Conservation (phyloP, 1,140 invertebrate genomes). For the Lasioglossum albipes region DNA sequence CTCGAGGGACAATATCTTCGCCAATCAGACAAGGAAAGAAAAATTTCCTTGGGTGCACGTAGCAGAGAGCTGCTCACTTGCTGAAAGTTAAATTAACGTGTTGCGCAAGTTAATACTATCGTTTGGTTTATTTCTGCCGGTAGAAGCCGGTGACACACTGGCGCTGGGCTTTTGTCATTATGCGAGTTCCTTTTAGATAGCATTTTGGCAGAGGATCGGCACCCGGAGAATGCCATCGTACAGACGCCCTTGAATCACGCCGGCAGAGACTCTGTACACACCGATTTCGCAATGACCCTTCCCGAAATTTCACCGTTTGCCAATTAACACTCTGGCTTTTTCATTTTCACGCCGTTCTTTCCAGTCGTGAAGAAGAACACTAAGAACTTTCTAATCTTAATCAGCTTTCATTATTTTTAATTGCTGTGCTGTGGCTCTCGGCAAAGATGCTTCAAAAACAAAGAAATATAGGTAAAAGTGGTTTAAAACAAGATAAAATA, state of each 20-base stretch:
- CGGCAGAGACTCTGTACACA: too few species aligned
- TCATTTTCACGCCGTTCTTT: too few species aligned
- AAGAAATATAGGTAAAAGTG: too few species aligned
- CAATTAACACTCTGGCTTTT: background rate
- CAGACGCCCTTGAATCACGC: conserved; percentile 15
- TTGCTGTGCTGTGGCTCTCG: too few species aligned
- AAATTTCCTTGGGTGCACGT: background rate
- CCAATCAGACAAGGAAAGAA: background rate
- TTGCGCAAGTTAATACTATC: conserved; percentile 25
- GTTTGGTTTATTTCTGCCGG: conserved; percentile 38
- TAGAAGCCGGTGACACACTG: background rate
- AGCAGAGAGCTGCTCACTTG: background rate
- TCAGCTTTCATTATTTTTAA: too few species aligned
- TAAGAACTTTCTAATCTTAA: too few species aligned
- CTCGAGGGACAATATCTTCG: background rate
- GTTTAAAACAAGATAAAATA: too few species aligned
- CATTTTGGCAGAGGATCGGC: conserved; percentile 23
- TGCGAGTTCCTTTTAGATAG: conserved; percentile 20
- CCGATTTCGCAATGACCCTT: background rate
- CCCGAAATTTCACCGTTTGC: background rate
- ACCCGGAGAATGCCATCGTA: background rate
- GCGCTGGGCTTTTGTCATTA: conserved; percentile 14
- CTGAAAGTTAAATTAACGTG: conserved; percentile 27
- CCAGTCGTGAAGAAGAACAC: too few species aligned
- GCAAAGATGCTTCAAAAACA: too few species aligned